These are phyloP conservation scores for Rhagonycha lutea DNA, from an alignment of 2,888 invertebrate genomes.

Conservation along the genomic window DNA sequence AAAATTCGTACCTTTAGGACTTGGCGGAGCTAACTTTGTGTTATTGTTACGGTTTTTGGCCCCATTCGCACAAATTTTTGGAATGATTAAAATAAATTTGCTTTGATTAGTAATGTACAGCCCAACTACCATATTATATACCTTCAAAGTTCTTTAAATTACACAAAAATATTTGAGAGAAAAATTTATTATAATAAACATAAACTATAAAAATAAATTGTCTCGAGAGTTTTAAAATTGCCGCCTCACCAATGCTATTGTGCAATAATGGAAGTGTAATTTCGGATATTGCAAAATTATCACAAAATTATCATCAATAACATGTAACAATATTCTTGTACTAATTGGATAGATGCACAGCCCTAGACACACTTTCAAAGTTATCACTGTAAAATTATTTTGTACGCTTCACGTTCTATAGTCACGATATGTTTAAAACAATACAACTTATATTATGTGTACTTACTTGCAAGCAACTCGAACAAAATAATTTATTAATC, in stretches of 20 bases:
- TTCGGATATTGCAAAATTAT: background rate
- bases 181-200: too few species aligned
- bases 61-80: too few species aligned
- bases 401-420: constrained; percentile 2
- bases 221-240: too few species aligned
- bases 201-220: too few species aligned
- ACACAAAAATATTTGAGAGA: too few species aligned
- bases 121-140: too few species aligned
- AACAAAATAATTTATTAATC: background rate
- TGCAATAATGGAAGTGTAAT: background rate
- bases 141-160: too few species aligned
- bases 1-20: too few species aligned
- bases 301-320: background rate
- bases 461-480: background rate
- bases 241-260: background rate
- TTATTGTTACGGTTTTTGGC: too few species aligned
- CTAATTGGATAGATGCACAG: constrained; percentile 5
- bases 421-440: background rate
- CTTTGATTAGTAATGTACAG: too few species aligned
- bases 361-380: constrained; percentile 19
- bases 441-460: background rate
- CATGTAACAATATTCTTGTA: background rate
- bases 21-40: too few species aligned
- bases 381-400: constrained; percentile 1
- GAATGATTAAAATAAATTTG: too few species aligned